Base-by-base conservation (phyloP, 2,888 invertebrate species). In the Ochlodes sylvanus region DNA sequence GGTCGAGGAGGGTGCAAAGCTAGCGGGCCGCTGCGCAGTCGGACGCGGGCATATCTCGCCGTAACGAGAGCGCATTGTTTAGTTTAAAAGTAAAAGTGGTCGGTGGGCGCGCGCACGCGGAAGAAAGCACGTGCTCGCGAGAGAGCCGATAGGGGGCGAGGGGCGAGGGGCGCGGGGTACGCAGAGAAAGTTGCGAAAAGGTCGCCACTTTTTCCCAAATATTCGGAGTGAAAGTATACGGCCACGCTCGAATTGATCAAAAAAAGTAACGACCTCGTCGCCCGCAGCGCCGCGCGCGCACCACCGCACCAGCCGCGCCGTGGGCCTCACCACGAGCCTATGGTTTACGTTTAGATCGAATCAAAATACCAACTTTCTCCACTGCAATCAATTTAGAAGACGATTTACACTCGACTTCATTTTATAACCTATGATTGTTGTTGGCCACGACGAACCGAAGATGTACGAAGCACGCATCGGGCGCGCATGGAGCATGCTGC, bases 131-230 rank as follows among this genome's bases (percentile, higher is more conserved):
- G 73, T 71, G 72, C 70, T 58, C 61, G 75, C 68, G 73, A 52
- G 65, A 58, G 52, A 1, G 21, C 21, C 52, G 21, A 14, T 21
- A 27, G 52, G 71, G 72, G 75, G 77, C 72, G 76, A 69, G 78
- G 75, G 78, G 73, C 56, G 73, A 66, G 62, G 72, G 64, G 15
- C 17, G 67, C 72, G 77, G 73, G 81, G 78, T 74, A 77, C 76
- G 79, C 79, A 77, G 89, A 86, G 92, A 92, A 93, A 92, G 92
- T 89, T 80, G 88, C 88, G 83, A 89, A 92, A 92, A 93, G 92
- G 92, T 93, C 91, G 92, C 82, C 81, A 87, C 92, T 92, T 92
- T 92, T 92, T 89, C 89, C 92, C 90, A 93, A 93, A 93, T 93
- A 93, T 92, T 92, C 90, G 76, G 80, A 90, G 92, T 88, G 92